These are phyloP conservation scores for Corapipo altera DNA, from an alignment of 2,113 vertebrate genomes.

Conservation along the genomic window DNA sequence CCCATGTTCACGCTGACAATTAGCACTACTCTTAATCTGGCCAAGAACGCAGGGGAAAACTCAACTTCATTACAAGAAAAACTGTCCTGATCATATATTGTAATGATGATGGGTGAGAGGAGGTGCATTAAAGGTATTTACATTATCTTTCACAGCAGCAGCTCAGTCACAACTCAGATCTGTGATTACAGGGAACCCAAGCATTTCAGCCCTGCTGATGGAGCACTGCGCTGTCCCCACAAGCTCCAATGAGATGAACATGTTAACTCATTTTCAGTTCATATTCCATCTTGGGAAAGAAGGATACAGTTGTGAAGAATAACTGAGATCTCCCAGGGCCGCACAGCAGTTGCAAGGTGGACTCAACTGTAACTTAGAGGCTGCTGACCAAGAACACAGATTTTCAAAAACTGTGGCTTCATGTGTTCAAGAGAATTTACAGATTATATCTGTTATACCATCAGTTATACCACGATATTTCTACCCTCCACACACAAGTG, in stretches of 20 bases:
- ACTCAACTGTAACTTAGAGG: not conserved
- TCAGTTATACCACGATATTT: not conserved
- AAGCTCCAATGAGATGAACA: not conserved
- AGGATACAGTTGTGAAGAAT: not conserved
- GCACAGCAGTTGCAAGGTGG: not conserved
- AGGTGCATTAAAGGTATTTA: not conserved
- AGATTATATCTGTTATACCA: too few species aligned
- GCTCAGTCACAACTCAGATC: not conserved
- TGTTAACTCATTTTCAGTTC: not conserved
- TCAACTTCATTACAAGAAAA: not conserved
- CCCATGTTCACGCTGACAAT: not conserved
- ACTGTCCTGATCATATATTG: accelerated
- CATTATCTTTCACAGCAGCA: not conserved
- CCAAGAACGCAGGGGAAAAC: not conserved
- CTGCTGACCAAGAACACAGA: not conserved
- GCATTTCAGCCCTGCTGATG: not conserved
- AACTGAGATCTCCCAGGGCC: not conserved
- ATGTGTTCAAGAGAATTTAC: not conserved
- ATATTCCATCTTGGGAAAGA: not conserved
- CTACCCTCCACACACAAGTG: not conserved
- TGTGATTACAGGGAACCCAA: not conserved
- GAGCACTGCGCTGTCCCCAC: not conserved
- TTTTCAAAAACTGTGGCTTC: not conserved
- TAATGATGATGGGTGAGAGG: not conserved
- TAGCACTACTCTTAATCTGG: not conserved